Percentiles rank a stretch among this genome's conserved stretches.
Conservation (phyloP, 1,140 invertebrate species). For the Cherax quadricarinatus region DNA sequence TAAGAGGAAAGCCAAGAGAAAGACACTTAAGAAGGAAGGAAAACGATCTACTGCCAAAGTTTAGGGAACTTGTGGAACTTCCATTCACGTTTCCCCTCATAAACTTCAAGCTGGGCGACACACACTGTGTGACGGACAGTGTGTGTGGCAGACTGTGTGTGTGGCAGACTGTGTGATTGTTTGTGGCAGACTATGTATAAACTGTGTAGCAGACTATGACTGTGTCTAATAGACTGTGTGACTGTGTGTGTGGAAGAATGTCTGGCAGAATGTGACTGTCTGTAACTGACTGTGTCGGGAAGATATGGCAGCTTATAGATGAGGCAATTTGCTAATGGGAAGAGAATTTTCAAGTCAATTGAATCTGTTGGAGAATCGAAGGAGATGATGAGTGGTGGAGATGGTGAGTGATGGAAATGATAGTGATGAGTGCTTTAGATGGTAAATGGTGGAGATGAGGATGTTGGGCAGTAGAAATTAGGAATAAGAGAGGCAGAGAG, state of each 20-base stretch:
- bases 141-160: not conserved
- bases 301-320: not conserved
- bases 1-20: not conserved
- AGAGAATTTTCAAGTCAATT: not conserved
- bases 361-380: not conserved
- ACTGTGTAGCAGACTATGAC: too few relatives aligned
- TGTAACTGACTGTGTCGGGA: too few relatives aligned
- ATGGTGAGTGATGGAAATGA: not conserved
- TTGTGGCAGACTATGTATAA: not conserved
- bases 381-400: not conserved
- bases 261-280: too few relatives aligned
- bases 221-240: too few relatives aligned
- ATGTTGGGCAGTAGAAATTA: not conserved
- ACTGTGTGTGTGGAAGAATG: too few relatives aligned
- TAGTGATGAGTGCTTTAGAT: not conserved
- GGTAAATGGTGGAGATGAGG: not conserved
- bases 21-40: not conserved
- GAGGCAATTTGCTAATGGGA: not conserved
- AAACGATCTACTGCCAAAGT: too few relatives aligned
- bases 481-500: slow-evolving; percentile 5
- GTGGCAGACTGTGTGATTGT: too few relatives aligned
- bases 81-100: too few relatives aligned
- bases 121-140: too few relatives aligned
- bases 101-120: too few relatives aligned
- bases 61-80: too few relatives aligned